phyloP scores from a whole-genome alignment of 1,140 invertebrate species.

The Drosophila grimshawi region DNA sequence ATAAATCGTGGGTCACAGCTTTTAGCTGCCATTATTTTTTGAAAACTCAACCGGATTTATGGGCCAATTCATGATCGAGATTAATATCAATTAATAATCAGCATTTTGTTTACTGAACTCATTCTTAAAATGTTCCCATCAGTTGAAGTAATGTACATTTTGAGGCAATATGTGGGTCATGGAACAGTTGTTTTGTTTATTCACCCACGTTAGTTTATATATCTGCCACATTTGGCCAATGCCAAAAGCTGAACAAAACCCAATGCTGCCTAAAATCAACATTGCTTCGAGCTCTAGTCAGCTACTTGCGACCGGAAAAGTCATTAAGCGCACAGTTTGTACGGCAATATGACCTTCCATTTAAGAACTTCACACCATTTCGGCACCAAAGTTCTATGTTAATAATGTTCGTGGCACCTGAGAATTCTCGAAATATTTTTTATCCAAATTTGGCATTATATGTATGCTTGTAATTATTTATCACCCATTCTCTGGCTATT shows the following conservation, averaged over 20 bases:
- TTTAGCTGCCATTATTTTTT: background rate
- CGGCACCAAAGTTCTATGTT: slow-evolving; percentile 57
- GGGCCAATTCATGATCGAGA: background rate
- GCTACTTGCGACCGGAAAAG: slow-evolving; percentile 31
- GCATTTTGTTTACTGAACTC: too few species aligned
- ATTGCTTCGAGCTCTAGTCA: slow-evolving; percentile 20
- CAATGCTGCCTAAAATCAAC: slow-evolving; percentile 15
- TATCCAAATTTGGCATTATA: slow-evolving; percentile 38
- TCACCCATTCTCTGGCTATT: slow-evolving; percentile 6
- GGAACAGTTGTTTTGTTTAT: slow-evolving; percentile 29
- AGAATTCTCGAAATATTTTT: slow-evolving; percentile 33
- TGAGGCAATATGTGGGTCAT: slow-evolving; percentile 24
- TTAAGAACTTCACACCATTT: slow-evolving; percentile 48
- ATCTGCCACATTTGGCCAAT: slow-evolving; percentile 47
- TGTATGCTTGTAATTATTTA: slow-evolving; percentile 2
- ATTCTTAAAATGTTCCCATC: background rate
- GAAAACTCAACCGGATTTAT: background rate
- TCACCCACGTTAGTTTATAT: slow-evolving; percentile 32
- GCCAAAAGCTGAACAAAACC: slow-evolving; percentile 16
- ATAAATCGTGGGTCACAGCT: too few species aligned
- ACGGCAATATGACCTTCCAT: slow-evolving; percentile 28
- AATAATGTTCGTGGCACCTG: slow-evolving; percentile 31
- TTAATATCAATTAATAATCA: background rate
- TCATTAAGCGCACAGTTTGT: slow-evolving; percentile 40
- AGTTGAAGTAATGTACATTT: slow-evolving; percentile 20